Percentiles rank a stretch among this genome's conserved stretches.
phyloP scores from a whole-genome alignment of 2,797 vertebrate species.

The Menidia menidia region DNA sequence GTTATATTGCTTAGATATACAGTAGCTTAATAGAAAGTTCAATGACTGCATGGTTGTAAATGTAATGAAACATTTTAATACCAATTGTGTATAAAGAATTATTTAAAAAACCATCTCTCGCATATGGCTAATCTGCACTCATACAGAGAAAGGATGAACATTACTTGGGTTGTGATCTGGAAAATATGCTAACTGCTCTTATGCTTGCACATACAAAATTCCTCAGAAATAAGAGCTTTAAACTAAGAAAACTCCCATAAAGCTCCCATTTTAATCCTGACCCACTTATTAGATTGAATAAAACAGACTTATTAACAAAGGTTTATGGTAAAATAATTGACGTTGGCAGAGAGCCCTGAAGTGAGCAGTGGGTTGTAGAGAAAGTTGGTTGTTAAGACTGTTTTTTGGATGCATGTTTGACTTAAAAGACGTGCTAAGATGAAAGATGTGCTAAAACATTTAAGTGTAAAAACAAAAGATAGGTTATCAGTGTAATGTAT shows the following conservation, averaged over 20 bases:
- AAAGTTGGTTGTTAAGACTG: not conserved
- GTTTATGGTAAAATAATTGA: too few species aligned
- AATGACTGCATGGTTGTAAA: not conserved
- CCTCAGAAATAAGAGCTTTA: slow-evolving; percentile 11
- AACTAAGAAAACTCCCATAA: slow-evolving; percentile 9
- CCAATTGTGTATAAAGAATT: slow-evolving; percentile 6
- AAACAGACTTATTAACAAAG: too few species aligned
- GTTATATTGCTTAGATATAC: slow-evolving; percentile 8
- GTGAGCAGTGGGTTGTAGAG: not conserved
- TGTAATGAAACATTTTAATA: slow-evolving; percentile 17
- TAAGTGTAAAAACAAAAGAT: too few species aligned
- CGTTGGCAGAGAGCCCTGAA: too few species aligned
- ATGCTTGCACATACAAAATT: slow-evolving; percentile 5
- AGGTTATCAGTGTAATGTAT: too few species aligned
- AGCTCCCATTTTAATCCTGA: slow-evolving; percentile 37
- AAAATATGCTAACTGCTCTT: slow-evolving; percentile 36
- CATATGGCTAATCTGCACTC: slow-evolving; percentile 35
- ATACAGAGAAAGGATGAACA: slow-evolving; percentile 31
- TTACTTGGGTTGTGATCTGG: slow-evolving; percentile 48
- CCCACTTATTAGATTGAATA: not conserved
- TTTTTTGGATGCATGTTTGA: not conserved
- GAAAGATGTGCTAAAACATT: too few species aligned
- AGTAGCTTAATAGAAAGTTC: slow-evolving; percentile 25
- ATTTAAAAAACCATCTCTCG: slow-evolving; percentile 13
- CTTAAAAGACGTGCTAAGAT: not conserved